Evolutionary conservation across 2,888 invertebrate species (phyloP).

Genomic region (Reticulitermes lucifugus): DNA sequence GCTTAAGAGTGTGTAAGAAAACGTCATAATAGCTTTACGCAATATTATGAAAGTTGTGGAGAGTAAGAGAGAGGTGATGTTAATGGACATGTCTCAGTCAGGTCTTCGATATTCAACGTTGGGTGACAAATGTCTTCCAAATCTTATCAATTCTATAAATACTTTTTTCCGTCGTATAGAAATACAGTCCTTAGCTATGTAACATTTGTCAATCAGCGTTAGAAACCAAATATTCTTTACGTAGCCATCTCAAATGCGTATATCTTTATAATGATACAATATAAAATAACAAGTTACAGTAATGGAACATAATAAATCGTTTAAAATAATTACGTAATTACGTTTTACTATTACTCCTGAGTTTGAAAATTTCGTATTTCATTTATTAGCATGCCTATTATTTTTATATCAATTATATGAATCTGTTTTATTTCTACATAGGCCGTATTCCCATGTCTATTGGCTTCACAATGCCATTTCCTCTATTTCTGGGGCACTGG

Average conservation of each 20-base stretch:
- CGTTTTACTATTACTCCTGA: conserved; percentile 17
- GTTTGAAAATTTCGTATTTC: conserved; percentile 12
- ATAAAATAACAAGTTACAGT: not conserved
- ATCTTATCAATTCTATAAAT: no score
- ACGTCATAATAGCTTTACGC: no score
- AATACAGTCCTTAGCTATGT: no score
- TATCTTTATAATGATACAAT: not conserved
- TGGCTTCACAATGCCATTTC: not conserved
- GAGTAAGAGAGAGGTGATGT: no score
- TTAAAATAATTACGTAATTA: not conserved
- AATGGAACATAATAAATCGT: not conserved
- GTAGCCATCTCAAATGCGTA: not conserved
- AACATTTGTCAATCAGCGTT: not conserved
- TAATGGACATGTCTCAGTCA: no score
- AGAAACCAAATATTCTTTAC: not conserved
- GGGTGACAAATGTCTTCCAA: no score
- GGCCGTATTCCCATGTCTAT: conserved; percentile 4
- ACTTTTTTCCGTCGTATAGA: no score
- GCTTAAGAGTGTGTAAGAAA: no score
- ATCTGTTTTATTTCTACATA: conserved; percentile 7
- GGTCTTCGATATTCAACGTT: no score
- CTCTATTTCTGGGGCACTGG: not conserved
- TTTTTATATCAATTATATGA: not conserved
- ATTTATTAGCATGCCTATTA: not conserved
- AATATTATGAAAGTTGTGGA: no score